phyloP scores from a whole-genome alignment of 2,888 invertebrate genomes.

The Leptinotarsa peninsularis region DNA sequence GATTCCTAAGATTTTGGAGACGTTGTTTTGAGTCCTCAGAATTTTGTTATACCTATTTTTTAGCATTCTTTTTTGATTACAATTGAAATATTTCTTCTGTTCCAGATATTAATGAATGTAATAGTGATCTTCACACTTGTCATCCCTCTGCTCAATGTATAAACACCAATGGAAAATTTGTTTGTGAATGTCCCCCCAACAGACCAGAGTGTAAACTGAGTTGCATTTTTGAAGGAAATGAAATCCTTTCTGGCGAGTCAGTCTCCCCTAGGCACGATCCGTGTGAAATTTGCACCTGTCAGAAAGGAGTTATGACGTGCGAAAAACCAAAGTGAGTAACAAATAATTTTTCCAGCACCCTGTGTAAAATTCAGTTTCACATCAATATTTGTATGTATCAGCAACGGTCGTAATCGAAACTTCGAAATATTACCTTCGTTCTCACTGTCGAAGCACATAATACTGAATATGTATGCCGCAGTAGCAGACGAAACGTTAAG shows the following conservation, averaged over 20 bases:
- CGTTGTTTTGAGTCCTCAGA: too few species aligned
- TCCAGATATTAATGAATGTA: conserved; percentile 87
- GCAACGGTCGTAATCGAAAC: too few species aligned
- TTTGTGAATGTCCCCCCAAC: conserved; percentile 76
- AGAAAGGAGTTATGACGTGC: conserved; percentile 76
- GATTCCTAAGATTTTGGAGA: too few species aligned
- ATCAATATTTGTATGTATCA: too few species aligned
- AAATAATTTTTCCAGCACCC: not conserved
- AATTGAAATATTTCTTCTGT: conserved; percentile 43
- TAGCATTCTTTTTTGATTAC: too few species aligned
- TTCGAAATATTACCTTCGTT: too few species aligned
- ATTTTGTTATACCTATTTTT: too few species aligned
- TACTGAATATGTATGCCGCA: too few species aligned
- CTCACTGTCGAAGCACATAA: too few species aligned
- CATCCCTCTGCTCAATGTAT: conserved; percentile 82
- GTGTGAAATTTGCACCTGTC: conserved; percentile 69
- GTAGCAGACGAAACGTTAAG: too few species aligned
- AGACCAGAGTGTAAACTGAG: conserved; percentile 72
- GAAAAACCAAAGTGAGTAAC: conserved; percentile 72
- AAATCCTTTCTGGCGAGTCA: conserved; percentile 72
- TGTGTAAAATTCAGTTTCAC: too few species aligned
- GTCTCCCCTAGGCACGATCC: conserved; percentile 65
- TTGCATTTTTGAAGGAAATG: conserved; percentile 80
- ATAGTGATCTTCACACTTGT: conserved; percentile 81
- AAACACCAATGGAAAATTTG: conserved; percentile 84